Conservation (phyloP, 2,888 invertebrate genomes). For the Lycaena phlaeas region DNA sequence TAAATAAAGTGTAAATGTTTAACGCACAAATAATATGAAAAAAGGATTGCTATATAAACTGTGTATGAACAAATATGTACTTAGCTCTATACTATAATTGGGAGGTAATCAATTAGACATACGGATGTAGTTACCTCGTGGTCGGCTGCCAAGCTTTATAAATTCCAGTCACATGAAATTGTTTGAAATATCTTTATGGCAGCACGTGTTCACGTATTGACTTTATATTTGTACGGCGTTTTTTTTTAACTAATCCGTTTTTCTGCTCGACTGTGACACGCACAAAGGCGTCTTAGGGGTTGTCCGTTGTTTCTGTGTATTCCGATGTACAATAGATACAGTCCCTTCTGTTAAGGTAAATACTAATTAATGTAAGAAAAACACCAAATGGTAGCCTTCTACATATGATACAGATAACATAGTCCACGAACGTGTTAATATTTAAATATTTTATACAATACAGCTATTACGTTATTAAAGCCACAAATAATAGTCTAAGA, state of each 20-base stretch:
- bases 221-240: no score
- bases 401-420: slow-evolving; percentile 17
- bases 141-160: slow-evolving; percentile 30
- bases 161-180: slow-evolving; percentile 16
- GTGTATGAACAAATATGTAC: slow-evolving; percentile 50
- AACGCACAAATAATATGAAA: slow-evolving; percentile 69
- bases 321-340: slow-evolving; percentile 30
- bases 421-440: slow-evolving; percentile 20
- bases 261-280: no score
- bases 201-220: slow-evolving; percentile 20
- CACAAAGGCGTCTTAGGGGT: slow-evolving; percentile 54
- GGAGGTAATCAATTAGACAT: slow-evolving; percentile 49
- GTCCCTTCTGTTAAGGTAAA: slow-evolving; percentile 34
- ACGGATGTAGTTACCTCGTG: slow-evolving; percentile 43
- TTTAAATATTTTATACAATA: slow-evolving; percentile 23
- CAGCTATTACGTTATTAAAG: slow-evolving; percentile 3
- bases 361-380: slow-evolving; percentile 43
- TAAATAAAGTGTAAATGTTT: slow-evolving; percentile 72
- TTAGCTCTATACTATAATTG: slow-evolving; percentile 60
- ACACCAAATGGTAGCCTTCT: slow-evolving; percentile 64
- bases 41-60: slow-evolving; percentile 23
- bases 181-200: no score
- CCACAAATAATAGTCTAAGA: slow-evolving; percentile 9
- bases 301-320: slow-evolving; percentile 37
- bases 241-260: no score